A percentile compares a stretch with the other conserved stretches of the same genome.
Conservation (phyloP, 2,888 invertebrate species). For the Tachina lurida region DNA sequence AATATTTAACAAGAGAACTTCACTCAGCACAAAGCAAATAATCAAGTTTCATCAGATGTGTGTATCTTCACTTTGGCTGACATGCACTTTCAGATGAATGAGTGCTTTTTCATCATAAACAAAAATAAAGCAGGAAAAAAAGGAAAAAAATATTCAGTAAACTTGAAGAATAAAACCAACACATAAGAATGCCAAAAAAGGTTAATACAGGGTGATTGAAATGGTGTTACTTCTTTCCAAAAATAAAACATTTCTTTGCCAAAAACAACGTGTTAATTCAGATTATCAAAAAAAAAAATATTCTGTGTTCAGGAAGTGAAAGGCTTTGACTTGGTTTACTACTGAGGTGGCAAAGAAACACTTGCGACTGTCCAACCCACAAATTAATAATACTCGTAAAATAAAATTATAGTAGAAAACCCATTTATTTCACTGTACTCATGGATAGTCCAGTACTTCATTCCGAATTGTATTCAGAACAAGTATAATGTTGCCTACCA, state of each 20-base stretch:
- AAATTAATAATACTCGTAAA: no score
- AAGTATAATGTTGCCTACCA: no score
- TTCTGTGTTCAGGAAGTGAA: no score
- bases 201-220: background rate
- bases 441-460: no score
- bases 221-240: background rate
- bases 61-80: constrained; percentile 64
- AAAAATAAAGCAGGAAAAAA: constrained; percentile 40
- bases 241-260: background rate
- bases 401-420: no score
- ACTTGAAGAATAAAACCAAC: constrained; percentile 10
- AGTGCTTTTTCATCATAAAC: constrained; percentile 42
- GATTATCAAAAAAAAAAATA: no score
- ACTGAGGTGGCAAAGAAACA: no score
- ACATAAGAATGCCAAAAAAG: background rate
- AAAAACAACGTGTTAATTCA: background rate
- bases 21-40: constrained; percentile 61
- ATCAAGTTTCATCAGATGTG: constrained; percentile 63
- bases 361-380: no score
- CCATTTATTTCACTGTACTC: no score
- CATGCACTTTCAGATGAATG: constrained; percentile 63
- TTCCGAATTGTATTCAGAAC: no score
- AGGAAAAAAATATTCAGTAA: constrained; percentile 17
- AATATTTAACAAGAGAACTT: constrained; percentile 53
- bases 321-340: no score